phyloP scores from a whole-genome alignment of 30 jellyfish, hydroid and myxozoan genomes.

The Clytia hemisphaerica region DNA sequence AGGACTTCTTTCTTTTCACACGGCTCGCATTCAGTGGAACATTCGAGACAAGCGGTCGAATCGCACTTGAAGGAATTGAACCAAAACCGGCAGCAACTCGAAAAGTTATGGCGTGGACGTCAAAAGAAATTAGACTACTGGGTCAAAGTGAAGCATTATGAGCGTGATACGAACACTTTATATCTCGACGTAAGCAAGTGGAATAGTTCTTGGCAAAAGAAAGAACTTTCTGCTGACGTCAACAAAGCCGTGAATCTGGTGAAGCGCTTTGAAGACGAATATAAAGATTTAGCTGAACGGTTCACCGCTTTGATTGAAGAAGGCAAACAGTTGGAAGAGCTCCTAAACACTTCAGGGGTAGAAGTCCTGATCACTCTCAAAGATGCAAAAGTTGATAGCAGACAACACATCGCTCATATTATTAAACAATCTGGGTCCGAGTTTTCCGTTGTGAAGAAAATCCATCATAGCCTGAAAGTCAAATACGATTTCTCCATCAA shows the following conservation, averaged over 20 bases:
- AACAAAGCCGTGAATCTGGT: conserved; percentile 63
- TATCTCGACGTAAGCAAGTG: conserved; percentile 38
- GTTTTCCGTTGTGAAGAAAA: conserved; percentile 45
- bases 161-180: conserved; percentile 48
- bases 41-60: conserved; percentile 58
- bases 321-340: conserved; percentile 66
- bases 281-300: conserved; percentile 55
- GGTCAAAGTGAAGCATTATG: conserved; percentile 87
- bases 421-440: conserved; percentile 45
- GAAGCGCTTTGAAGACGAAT: conserved; percentile 59
- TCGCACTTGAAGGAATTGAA: conserved; percentile 52
- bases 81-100: conserved; percentile 60
- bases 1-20: conserved; percentile 29
- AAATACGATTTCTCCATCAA: conserved; percentile 29
- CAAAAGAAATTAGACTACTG: conserved; percentile 78
- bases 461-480: conserved; percentile 44
- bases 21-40: conserved; percentile 23
- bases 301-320: conserved; percentile 23
- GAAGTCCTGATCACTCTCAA: conserved; percentile 67
- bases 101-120: conserved; percentile 77
- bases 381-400: conserved; percentile 51
- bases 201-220: conserved; percentile 63
- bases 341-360: conserved; percentile 62
- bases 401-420: conserved; percentile 52
- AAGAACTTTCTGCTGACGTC: conserved; percentile 71